Conservation (phyloP, 2,888 invertebrate species). For the Acleris cristana region DNA sequence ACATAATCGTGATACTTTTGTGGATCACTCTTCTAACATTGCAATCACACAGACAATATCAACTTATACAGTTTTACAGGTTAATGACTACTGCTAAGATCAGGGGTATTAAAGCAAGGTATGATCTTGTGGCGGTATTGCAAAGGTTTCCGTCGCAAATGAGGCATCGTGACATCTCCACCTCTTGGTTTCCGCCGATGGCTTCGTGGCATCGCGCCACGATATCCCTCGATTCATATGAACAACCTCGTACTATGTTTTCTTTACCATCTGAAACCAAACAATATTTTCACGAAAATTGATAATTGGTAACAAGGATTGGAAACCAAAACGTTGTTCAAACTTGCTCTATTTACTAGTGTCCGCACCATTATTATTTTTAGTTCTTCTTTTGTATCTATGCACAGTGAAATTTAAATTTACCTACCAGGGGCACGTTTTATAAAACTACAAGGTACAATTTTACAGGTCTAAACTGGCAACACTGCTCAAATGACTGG, state of each 20-base stretch:
- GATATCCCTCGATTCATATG: slow-evolving; percentile 47
- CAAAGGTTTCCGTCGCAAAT: slow-evolving; percentile 59
- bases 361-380: too few species aligned
- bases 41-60: not conserved
- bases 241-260: slow-evolving; percentile 57
- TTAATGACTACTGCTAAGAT: slow-evolving; percentile 37
- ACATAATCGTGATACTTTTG: not conserved
- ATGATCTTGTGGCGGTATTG: slow-evolving; percentile 53
- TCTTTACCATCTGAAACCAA: slow-evolving; percentile 52
- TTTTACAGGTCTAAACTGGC: too few species aligned
- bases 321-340: too few species aligned
- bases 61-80: slow-evolving; percentile 20
- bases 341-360: too few species aligned
- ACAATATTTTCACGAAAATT: not conserved
- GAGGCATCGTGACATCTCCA: slow-evolving; percentile 47
- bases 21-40: not conserved
- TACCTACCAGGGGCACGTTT: too few species aligned
- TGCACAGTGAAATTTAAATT: too few species aligned
- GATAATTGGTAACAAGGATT: too few species aligned
- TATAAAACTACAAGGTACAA: too few species aligned
- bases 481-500: too few species aligned
- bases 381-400: too few species aligned
- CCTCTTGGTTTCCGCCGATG: slow-evolving; percentile 44
- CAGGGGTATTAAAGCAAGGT: slow-evolving; percentile 44
- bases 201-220: slow-evolving; percentile 49